Evolutionary conservation across 2,888 invertebrate species (phyloP).

Genomic region (Andrena dorsata): DNA sequence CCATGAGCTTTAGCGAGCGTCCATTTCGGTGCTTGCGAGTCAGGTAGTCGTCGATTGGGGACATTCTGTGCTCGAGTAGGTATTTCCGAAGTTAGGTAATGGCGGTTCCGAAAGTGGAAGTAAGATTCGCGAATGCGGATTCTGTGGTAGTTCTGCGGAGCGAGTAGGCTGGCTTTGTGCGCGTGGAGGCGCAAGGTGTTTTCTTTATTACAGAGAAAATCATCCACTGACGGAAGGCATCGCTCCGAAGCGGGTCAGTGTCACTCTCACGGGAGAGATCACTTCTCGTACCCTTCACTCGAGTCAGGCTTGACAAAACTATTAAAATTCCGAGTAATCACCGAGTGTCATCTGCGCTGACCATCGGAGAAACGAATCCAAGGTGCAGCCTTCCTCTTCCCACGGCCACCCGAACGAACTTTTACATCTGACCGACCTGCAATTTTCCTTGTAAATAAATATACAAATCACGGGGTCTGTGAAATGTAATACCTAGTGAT

Average conservation of each 20-base stretch:
- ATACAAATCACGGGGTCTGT: too few species aligned
- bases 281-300: slow-evolving; percentile 60
- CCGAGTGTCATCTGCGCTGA: slow-evolving; percentile 47
- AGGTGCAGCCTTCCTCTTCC: slow-evolving; percentile 34
- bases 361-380: slow-evolving; percentile 53
- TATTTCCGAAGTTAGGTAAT: not conserved
- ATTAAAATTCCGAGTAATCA: slow-evolving; percentile 66
- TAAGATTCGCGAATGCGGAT: too few species aligned
- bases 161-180: not conserved
- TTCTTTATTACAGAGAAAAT: slow-evolving; percentile 40
- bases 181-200: not conserved
- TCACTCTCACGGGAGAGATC: slow-evolving; percentile 65
- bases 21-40: too few species aligned
- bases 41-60: too few species aligned
- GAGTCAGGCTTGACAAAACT: slow-evolving; percentile 51
- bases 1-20: too few species aligned
- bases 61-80: too few species aligned
- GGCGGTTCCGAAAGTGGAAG: not conserved
- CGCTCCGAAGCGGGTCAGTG: slow-evolving; percentile 63
- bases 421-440: not conserved
- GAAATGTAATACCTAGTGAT: too few species aligned
- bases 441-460: not conserved
- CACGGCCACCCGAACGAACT: slow-evolving; percentile 9
- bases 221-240: slow-evolving; percentile 45
- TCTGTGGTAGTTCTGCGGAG: not conserved